Conservation (phyloP, 1,140 invertebrate genomes). For the Steinernema feltiae region DNA sequence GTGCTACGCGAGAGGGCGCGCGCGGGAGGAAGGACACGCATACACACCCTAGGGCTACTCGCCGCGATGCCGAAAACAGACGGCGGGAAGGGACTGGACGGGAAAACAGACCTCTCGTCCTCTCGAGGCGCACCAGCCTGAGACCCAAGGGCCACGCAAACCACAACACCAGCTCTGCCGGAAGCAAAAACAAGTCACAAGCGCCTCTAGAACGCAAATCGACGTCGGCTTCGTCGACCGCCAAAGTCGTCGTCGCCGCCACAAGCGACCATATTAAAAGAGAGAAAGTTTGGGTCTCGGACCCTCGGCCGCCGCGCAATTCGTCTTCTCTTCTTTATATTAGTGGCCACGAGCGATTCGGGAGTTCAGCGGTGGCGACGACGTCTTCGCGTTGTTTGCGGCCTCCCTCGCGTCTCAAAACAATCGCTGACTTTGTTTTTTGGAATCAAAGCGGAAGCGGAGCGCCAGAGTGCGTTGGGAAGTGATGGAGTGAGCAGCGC, state of each 20-base stretch:
- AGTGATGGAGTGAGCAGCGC: too few species aligned
- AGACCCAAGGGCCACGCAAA: background rate
- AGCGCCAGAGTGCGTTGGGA: too few species aligned
- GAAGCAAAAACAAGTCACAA: slow-evolving; percentile 12
- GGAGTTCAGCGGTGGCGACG: background rate
- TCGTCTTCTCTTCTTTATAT: background rate
- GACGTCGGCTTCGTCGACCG: background rate
- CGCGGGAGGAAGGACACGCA: background rate
- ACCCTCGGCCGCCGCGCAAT: background rate
- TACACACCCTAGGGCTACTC: background rate
- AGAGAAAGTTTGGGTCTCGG: background rate
- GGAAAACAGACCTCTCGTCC: background rate
- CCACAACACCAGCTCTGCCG: background rate
- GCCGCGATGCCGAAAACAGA: background rate
- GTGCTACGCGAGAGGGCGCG: background rate
- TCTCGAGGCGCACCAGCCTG: background rate
- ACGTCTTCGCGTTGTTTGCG: too few species aligned
- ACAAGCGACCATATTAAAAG: slow-evolving; percentile 1
- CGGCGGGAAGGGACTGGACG: background rate
- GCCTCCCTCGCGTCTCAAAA: background rate
- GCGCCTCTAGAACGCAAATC: slow-evolving; percentile 13
- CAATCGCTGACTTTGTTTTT: background rate
- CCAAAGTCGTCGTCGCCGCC: too few species aligned
- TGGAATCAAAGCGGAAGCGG: background rate
- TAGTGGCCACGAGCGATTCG: background rate